A percentile compares a stretch with the other conserved stretches of the same genome.
These are phyloP conservation scores for Oxyura jamaicensis DNA, from an alignment of 2,113 vertebrate species.

Conservation along the genomic window DNA sequence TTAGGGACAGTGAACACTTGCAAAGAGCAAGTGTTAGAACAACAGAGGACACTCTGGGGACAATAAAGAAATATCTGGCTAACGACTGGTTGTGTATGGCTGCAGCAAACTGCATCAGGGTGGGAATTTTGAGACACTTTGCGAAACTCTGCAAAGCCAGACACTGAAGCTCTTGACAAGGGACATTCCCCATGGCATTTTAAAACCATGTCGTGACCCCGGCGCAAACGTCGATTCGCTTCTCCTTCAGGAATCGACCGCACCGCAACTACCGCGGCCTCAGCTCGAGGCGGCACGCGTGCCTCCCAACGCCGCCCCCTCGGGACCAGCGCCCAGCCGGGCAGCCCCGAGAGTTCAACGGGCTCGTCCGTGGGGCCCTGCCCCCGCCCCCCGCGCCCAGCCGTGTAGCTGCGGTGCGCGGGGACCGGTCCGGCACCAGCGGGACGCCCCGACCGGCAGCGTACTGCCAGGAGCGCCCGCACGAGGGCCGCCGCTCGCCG, in stretches of 20 bases:
- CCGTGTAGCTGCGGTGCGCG: too few species aligned
- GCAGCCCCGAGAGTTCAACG: background rate
- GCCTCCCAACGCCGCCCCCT: background rate
- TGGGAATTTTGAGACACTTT: background rate
- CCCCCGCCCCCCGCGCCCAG: too few species aligned
- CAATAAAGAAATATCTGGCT: background rate
- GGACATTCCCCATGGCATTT: accelerated
- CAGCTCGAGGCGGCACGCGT: background rate
- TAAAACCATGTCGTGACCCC: background rate
- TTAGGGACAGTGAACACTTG: accelerated
- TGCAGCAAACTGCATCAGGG: accelerated
- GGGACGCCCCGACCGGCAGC: too few species aligned
- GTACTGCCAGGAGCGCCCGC: background rate
- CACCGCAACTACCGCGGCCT: too few species aligned
- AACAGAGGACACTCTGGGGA: background rate
- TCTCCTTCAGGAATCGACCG: background rate
- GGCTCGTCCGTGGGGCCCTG: accelerated
- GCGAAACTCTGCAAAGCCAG: background rate
- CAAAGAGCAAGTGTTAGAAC: background rate
- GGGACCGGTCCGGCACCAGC: too few species aligned
- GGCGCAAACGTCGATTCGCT: accelerated
- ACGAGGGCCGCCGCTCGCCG: accelerated
- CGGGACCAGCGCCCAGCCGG: background rate
- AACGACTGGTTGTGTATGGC: background rate
- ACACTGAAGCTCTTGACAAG: background rate